Evolutionary conservation across 1,140 invertebrate species (phyloP).

Genomic region (Ostrea edulis): DNA sequence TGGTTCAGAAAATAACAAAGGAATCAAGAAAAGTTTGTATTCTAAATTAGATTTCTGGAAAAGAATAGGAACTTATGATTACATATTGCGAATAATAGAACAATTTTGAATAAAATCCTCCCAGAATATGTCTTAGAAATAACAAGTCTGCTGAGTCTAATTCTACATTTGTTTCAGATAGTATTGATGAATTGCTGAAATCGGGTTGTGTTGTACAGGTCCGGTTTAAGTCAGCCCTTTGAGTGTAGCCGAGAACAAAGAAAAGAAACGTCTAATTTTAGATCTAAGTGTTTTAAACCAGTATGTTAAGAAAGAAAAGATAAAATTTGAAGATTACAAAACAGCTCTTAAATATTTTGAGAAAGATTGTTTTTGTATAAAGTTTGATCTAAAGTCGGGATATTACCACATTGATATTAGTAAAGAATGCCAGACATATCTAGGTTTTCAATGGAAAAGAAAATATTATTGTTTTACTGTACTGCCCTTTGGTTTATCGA

Average conservation of each 20-base stretch:
- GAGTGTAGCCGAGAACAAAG: constrained; percentile 21
- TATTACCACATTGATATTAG: constrained; percentile 48
- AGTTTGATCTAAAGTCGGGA: constrained; percentile 36
- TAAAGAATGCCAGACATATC: constrained; percentile 33
- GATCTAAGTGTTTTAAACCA: constrained; percentile 32
- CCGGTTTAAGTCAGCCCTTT: constrained; percentile 23
- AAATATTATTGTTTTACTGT: constrained; percentile 52
- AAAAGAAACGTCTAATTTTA: constrained; percentile 46
- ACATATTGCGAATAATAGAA: too few relatives aligned
- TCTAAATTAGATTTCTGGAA: too few relatives aligned
- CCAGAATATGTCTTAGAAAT: not conserved
- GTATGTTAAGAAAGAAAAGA: not conserved
- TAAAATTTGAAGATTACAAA: constrained; percentile 35
- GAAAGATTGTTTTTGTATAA: too few relatives aligned
- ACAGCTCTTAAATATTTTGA: too few relatives aligned
- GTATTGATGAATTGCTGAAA: constrained; percentile 17
- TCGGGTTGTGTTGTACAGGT: constrained; percentile 38
- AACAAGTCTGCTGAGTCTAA: too few relatives aligned
- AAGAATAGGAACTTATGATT: too few relatives aligned
- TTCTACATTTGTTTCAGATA: too few relatives aligned
- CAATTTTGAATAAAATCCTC: constrained; percentile 2
- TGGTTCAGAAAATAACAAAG: not conserved
- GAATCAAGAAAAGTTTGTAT: constrained; percentile 8
- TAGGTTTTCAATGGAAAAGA: constrained; percentile 49
- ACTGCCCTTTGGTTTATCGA: constrained; percentile 43